Evolutionary conservation across 2,113 vertebrate genomes (phyloP), one percentile per base, ranked within the genome.

Genomic region (Lathamus discolor): DNA sequence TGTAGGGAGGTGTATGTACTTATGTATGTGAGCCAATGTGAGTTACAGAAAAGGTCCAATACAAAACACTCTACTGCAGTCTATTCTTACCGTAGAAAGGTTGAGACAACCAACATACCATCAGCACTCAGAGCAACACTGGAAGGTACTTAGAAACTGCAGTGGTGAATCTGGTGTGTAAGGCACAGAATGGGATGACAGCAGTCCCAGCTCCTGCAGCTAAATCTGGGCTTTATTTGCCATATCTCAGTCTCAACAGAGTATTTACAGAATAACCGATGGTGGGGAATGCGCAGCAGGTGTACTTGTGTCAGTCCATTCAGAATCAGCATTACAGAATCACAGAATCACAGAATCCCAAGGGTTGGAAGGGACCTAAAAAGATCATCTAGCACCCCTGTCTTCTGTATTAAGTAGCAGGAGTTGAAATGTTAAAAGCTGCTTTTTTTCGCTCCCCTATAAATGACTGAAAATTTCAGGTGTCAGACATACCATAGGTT

Each of bases 271-370:
- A 82, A 48, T 22, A 74, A 62, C 9, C 1, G 4, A 17, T 31
- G 51, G 27, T n/a, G 35, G 5, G n/a, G 37, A 90, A 90, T 7
- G 4, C 6, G 13, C 17, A 73, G 44, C 43, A 81, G 41, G 28
- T 11, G 11, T 46, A 66, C 37, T 17, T 89, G 10, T 35, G 11
- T 28, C 73, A 37, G 4, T 59, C 48, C 20, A 17, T 33, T 85
- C 75, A 59, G 64, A 78, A 86, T 57, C 35, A 29, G 22, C 0
- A 0, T 57, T 29, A n/a, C n/a, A n/a, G n/a, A n/a, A n/a, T n/a
- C n/a, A n/a, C n/a, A n/a, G n/a, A n/a, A n/a, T n/a, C n/a, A n/a
- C n/a, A n/a, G n/a, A n/a, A n/a, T n/a, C n/a, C n/a, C n/a, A n/a
- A n/a, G n/a, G n/a, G n/a, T n/a, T n/a, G n/a, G n/a, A n/a, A n/a